Base-by-base conservation (phyloP, 53 echinoderm and acorn worm species). In the Glandiceps talaboti region DNA sequence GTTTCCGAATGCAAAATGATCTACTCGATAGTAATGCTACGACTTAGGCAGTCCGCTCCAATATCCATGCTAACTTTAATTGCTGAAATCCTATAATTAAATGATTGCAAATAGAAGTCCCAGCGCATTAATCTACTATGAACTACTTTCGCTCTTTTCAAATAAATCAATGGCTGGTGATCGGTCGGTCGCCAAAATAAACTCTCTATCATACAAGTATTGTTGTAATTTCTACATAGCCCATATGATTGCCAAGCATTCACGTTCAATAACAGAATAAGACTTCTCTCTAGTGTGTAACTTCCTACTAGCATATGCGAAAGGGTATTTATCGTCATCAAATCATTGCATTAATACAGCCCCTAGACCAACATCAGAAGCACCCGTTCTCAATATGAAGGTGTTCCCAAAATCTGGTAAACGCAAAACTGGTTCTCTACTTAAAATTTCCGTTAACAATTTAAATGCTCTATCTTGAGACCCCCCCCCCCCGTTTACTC, bases 31-130 rank as follows among this genome's bases (percentile, higher is more conserved):
- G 64, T 45, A 12, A 45, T 20, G 20, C 77, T 33, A 27, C 77
- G 80, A 76, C 85, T 85, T 10, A 85, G 76, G 32, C 76, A 85
- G 31, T 85, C 85, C 0, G 85, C 85, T 0, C 85, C 85, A 27
- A 85, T 80, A 30, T 85, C 81, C 14, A 80, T 77, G 25, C 30
- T 28, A 31, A 80, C 85, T 80, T 33, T 81, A 1, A 85, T 85
- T 25, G 80, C 76, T 10, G 45, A 28, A 1, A 85, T 33, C 33
- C 31, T 29, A 28, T 33, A 33, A 30, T 80, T 76, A 31, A 33
- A 85, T 0, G 85, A 76, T 31, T 81, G 81, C 0, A 81, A 76
- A 10, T 80, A 75, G 72, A 85, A 73, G 1, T 76, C 85, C 81
- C 85, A 85, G 32, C 85, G 74, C 85, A 85, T 85, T 1, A 85